phyloP scores from a whole-genome alignment of 2,888 invertebrate genomes.

The Ophonus ardosiacus region DNA sequence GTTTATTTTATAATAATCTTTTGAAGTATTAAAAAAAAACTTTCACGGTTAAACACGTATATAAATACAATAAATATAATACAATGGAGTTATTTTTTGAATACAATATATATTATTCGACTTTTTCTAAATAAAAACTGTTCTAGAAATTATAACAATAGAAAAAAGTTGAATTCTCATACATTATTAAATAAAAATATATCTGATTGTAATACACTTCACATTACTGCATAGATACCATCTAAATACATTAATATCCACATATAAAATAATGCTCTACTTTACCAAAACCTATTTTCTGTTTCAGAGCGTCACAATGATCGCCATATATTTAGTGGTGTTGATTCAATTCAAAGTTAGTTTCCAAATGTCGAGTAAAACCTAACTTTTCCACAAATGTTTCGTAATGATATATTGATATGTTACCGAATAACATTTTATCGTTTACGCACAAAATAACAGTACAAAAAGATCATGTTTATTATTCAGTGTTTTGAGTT shows the following conservation, averaged over 20 bases:
- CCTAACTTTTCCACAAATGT: constrained; percentile 5
- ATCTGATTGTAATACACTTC: constrained; percentile 21
- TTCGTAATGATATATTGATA: neutral
- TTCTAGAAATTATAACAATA: neutral
- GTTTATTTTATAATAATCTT: too few relatives aligned
- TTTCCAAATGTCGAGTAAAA: constrained; percentile 66
- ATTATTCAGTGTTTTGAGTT: constrained; percentile 42
- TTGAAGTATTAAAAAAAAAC: too few relatives aligned
- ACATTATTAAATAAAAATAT: constrained; percentile 5
- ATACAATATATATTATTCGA: neutral
- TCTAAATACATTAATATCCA: constrained; percentile 16
- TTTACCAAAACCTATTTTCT: constrained; percentile 63
- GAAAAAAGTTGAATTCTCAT: neutral
- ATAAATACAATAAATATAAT: neutral
- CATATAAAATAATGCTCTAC: constrained; percentile 26
- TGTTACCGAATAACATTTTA: neutral
- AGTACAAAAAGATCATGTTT: constrained; percentile 11
- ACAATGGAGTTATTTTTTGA: neutral
- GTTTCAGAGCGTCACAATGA: constrained; percentile 81
- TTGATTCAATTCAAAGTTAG: constrained; percentile 82
- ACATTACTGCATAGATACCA: constrained; percentile 38
- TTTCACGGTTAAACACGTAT: too few relatives aligned
- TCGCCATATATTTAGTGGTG: constrained; percentile 83
- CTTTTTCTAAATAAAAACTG: neutral
- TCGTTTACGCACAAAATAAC: constrained; percentile 20